Conservation (phyloP, 2,113 vertebrate genomes). For the Pelodiscus sinensis region DNA sequence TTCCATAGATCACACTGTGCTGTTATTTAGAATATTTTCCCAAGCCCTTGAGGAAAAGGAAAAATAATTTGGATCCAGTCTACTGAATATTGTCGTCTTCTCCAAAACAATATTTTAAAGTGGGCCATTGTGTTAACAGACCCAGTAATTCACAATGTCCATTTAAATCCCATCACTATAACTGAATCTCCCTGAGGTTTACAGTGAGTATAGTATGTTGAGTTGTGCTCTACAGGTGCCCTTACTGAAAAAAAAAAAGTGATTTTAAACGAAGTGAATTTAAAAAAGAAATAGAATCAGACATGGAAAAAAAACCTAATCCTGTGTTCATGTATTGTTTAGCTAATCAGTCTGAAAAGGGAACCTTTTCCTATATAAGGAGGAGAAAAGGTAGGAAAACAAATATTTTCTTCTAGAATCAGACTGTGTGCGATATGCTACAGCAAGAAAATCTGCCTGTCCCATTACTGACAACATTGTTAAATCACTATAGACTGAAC, state of each 20-base stretch:
- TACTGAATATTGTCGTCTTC: not conserved
- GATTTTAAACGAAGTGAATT: not conserved
- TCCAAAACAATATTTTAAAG: not conserved
- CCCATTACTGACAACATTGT: not conserved
- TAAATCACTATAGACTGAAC: not conserved
- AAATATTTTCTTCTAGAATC: not conserved
- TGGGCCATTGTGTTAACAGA: not conserved
- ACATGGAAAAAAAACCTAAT: not conserved
- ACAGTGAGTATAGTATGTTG: not conserved
- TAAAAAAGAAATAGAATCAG: not conserved
- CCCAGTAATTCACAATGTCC: not conserved
- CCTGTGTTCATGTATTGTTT: not conserved
- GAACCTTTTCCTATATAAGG: not conserved
- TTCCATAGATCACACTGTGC: not conserved
- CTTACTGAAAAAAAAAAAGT: not conserved
- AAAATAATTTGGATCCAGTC: not conserved
- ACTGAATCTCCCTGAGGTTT: not conserved
- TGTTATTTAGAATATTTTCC: not conserved
- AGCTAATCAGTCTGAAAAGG: not conserved
- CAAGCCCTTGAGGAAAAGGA: conserved; percentile 12
- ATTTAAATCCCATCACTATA: not conserved
- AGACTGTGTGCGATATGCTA: not conserved
- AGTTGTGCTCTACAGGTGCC: not conserved
- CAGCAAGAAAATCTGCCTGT: not conserved
- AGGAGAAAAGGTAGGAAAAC: not conserved